A percentile compares a stretch with the other conserved stretches of the same genome.
Evolutionary conservation across 2,888 invertebrate species (phyloP).

Genomic region (Amblyjoppa fuscipennis): DNA sequence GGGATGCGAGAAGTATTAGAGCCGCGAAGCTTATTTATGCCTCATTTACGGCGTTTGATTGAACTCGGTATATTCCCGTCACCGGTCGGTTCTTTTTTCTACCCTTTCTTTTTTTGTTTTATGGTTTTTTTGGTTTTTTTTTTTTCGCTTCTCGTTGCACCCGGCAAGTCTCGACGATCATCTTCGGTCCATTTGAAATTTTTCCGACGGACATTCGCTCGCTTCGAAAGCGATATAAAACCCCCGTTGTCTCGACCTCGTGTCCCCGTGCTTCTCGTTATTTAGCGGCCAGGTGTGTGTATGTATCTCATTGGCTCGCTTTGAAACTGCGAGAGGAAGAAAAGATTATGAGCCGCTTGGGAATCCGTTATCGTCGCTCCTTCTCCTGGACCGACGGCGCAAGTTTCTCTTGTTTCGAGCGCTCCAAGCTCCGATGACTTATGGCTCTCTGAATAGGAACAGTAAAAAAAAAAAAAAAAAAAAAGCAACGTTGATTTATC

Average conservation of each 20-base stretch:
- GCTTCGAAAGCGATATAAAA: conserved; percentile 50
- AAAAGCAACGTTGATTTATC: conserved; percentile 31
- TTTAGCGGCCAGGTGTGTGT: conserved; percentile 21
- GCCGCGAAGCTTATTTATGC: conserved; percentile 72
- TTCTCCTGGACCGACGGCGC: not conserved
- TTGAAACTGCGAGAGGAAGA: conserved; percentile 10
- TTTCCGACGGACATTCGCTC: conserved; percentile 19
- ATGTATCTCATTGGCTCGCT: conserved; percentile 4
- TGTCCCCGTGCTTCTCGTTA: conserved; percentile 54
- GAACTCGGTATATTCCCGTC: conserved; percentile 68
- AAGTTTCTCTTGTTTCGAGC: conserved; percentile 47
- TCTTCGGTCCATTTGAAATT: conserved; percentile 46
- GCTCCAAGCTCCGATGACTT: conserved; percentile 26
- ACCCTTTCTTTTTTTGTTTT: conserved; percentile 5
- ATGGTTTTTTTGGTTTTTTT: not conserved
- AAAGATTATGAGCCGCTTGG: conserved; percentile 53
- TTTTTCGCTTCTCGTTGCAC: not conserved
- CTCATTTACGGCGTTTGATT: conserved; percentile 74
- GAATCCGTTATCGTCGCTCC: conserved; percentile 61
- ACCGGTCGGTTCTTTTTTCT: conserved; percentile 1
- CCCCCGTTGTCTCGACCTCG: conserved; percentile 64
- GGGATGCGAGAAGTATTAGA: conserved; percentile 58
- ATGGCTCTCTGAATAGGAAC: not conserved
- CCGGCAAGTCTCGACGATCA: conserved; percentile 35
- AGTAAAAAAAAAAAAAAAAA: not conserved